These are phyloP conservation scores for Camarhynchus parvulus DNA, from an alignment of 2,113 vertebrate genomes.

Conservation along the genomic window DNA sequence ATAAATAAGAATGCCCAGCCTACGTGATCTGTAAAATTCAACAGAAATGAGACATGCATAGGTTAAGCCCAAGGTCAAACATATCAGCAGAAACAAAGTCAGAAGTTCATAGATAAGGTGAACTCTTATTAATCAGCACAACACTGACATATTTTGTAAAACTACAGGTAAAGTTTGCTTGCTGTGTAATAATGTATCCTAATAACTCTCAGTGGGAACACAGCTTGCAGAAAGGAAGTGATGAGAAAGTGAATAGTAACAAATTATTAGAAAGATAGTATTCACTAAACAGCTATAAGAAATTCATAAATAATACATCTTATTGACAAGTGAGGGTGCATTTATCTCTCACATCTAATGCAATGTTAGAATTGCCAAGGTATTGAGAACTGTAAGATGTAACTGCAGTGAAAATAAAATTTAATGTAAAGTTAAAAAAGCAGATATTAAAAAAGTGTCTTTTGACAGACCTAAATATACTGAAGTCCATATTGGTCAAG, in stretches of 20 bases:
- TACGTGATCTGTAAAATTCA: not conserved
- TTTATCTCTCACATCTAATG: not conserved
- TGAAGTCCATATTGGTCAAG: not conserved
- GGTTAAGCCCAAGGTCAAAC: slow-evolving; percentile 6
- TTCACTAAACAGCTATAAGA: not conserved
- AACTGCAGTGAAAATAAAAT: not conserved
- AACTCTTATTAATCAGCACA: slow-evolving; percentile 18
- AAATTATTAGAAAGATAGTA: not conserved
- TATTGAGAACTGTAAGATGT: not conserved
- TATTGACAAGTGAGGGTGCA: not conserved
- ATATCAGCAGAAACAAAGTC: not conserved
- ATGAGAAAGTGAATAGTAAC: not conserved
- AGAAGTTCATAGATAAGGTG: not conserved
- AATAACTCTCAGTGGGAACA: slow-evolving; percentile 30
- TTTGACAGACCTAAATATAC: not conserved
- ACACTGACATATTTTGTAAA: not conserved
- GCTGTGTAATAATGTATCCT: not conserved
- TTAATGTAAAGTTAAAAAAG: not conserved
- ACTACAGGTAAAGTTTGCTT: slow-evolving; percentile 18
- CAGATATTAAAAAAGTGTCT: not conserved
- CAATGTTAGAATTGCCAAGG: not conserved
- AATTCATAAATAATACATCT: not conserved
- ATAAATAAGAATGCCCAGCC: not conserved
- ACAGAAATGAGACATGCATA: not conserved
- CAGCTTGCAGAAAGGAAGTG: not conserved